Conservation (phyloP, 2,797 vertebrate species). For the Arnoldichthys spilopterus region DNA sequence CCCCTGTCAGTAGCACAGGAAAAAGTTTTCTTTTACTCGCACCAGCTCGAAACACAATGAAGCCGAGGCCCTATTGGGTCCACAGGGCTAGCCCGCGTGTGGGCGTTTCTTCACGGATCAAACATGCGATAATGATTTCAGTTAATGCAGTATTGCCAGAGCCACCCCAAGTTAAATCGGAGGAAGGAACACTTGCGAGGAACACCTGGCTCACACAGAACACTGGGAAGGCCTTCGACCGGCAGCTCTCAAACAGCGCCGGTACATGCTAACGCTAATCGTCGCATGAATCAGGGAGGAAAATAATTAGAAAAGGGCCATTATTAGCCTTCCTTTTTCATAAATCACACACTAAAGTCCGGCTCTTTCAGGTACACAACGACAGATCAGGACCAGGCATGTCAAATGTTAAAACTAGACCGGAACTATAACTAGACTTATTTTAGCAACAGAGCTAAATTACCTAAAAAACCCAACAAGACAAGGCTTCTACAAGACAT, state of each 20-base stretch:
- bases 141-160: conserved; percentile 25
- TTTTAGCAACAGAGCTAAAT: not conserved
- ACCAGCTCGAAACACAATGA: conserved; percentile 35
- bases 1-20: conserved; percentile 44
- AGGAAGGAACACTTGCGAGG: not conserved
- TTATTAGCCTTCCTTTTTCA: not conserved
- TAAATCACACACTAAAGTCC: no score
- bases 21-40: conserved; percentile 46
- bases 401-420: no score
- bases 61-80: conserved; percentile 5
- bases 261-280: conserved; percentile 4
- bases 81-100: conserved; percentile 36
- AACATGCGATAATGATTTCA: conserved; percentile 19
- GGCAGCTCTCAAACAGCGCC: not conserved
- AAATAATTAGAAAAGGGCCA: not conserved
- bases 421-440: no score
- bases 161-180: not conserved
- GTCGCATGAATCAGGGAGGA: not conserved
- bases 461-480: conserved; percentile 5
- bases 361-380: no score
- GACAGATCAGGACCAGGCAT: no score
- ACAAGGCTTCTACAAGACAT: conserved; percentile 11
- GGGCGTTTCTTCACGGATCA: conserved; percentile 43
- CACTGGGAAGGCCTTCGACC: not conserved
- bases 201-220: not conserved